Conservation (phyloP, 2,888 invertebrate genomes). For the Exocentrus adspersus region DNA sequence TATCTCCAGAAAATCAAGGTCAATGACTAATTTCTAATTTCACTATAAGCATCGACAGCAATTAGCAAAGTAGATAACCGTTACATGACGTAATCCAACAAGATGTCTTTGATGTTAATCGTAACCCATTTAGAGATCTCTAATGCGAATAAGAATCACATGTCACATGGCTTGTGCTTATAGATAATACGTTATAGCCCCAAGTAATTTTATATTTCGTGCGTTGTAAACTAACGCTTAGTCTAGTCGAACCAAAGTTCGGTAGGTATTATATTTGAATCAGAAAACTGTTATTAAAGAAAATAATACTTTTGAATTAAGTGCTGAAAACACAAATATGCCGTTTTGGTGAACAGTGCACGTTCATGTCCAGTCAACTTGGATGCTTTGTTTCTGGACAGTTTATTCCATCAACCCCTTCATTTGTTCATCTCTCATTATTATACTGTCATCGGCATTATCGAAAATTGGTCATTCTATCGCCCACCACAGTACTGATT, state of each 20-base stretch:
- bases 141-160: neutral
- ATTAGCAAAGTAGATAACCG: conserved; percentile 18
- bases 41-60: neutral
- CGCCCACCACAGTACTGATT: no score
- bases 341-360: no score
- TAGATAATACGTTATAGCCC: neutral
- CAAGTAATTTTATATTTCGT: neutral
- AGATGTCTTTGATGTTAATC: conserved; percentile 3
- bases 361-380: no score
- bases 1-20: conserved; percentile 1
- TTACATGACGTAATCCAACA: conserved; percentile 13
- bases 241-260: neutral
- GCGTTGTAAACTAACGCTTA: neutral
- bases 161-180: no score
- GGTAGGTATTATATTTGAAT: neutral
- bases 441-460: no score
- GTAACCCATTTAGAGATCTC: conserved; percentile 4
- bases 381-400: no score
- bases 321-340: no score
- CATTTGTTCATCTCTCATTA: no score
- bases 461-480: no score
- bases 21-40: conserved; percentile 13
- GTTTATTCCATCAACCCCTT: no score
- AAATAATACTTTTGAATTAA: no score
- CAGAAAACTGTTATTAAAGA: neutral